Evolutionary conservation across 2,888 invertebrate genomes (phyloP), one percentile per base, ranked within the genome.

Genomic region (Melieria picta): DNA sequence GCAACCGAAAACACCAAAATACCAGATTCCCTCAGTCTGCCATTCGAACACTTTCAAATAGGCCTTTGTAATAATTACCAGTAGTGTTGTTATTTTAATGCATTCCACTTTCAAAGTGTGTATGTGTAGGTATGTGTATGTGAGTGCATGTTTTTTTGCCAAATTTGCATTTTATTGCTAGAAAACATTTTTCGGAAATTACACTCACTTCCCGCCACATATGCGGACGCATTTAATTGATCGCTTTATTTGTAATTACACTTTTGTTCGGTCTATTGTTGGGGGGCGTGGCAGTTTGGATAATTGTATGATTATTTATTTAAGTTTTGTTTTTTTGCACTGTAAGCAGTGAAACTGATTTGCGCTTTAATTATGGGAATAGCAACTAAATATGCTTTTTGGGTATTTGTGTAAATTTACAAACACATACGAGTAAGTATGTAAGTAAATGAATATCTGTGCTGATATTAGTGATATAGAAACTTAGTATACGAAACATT

Each of bases 221-320:
- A 50, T 11, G 13, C 58, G 67, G 46, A 52, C 60, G 60, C 45
- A 67, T 67, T 61, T 67, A 67, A 67, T 67, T 67, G 67, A 67
- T 67, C 67, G 67, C 60, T 67, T 67, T 67, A 67, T 45, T 67
- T 67, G 16, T 61, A 67, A 67, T 60, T 67, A 67, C 60, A 67
- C 13, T 58, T 67, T 45, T 61, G 67, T 60, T 52, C 11, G 67
- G 45, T 13, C 43, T 30, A 30, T 30, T 30, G 30, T 30, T 30
- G 30, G 30, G 16, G 30, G 30, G 30, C 30, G 30, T 30, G 30
- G 30, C 30, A 30, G 30, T 30, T 30, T 30, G 30, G 30, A 30
- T 30, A 30, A 30, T 30, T 30, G 30, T 30, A 30, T 30, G 30
- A 30, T 30, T 30, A 30, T 30, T 30, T 30, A 30, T 30, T 30